Percentiles rank a stretch among this genome's conserved stretches.
These are phyloP conservation scores for Ametastegia equiseti DNA, from an alignment of 2,888 invertebrate species.

Conservation along the genomic window DNA sequence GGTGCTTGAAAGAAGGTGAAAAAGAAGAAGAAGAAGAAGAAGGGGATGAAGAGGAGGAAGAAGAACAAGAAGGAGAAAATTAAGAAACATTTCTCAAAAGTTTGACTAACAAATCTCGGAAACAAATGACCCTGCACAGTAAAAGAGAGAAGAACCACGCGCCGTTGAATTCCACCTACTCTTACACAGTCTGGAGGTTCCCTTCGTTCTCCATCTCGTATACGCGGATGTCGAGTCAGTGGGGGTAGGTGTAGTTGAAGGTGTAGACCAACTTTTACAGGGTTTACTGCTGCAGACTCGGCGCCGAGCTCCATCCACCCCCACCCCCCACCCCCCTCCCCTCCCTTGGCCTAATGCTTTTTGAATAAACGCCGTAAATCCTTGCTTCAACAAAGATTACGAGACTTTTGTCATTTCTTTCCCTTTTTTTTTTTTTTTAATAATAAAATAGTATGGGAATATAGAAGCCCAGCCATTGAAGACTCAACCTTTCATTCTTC, in stretches of 20 bases:
- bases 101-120: constrained; percentile 42
- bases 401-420: constrained; percentile 5
- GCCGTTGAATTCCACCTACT: constrained; percentile 26
- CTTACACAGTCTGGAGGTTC: background rate
- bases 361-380: constrained; percentile 48
- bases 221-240: no score
- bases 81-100: constrained; percentile 45
- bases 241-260: background rate
- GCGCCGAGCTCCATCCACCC: background rate
- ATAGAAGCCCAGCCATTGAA: background rate
- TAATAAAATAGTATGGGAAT: background rate
- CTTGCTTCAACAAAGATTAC: constrained; percentile 40
- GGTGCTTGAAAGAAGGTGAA: background rate
- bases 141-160: background rate
- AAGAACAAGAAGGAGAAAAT: background rate
- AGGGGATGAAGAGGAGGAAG: background rate
- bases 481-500: background rate
- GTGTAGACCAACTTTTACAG: constrained; percentile 4
- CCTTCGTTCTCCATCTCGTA: background rate
- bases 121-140: constrained; percentile 41
- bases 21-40: constrained; percentile 46
- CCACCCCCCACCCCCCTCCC: background rate
- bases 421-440: constrained; percentile 9
- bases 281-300: background rate
- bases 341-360: constrained; percentile 33